These are phyloP conservation scores for Pagetopsis macropterus DNA, from an alignment of 2,797 vertebrate species.

Conservation along the genomic window DNA sequence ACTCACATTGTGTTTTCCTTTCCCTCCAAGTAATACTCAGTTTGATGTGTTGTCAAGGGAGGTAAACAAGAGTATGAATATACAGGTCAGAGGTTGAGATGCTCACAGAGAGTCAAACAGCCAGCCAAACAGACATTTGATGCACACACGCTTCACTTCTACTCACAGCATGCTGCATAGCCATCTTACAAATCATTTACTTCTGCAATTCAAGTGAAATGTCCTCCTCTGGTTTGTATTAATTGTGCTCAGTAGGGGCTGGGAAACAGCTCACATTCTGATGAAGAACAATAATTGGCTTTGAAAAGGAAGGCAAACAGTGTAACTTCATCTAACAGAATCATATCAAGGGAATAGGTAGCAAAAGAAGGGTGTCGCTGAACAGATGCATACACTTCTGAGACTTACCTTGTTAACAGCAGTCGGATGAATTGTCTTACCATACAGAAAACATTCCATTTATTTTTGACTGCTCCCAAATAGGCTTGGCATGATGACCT, in stretches of 20 bases:
- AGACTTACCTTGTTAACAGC: constrained; percentile 71
- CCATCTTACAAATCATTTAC: constrained; percentile 56
- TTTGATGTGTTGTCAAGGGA: constrained; percentile 59
- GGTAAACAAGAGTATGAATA: constrained; percentile 64
- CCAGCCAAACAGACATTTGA: neutral
- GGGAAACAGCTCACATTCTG: constrained; percentile 60
- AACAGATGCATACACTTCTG: constrained; percentile 29
- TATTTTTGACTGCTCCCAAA: constrained; percentile 35
- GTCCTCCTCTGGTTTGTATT: constrained; percentile 58
- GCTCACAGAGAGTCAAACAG: constrained; percentile 38
- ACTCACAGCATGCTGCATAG: constrained; percentile 30
- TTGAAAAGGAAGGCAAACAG: constrained; percentile 64
- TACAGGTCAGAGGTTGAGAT: constrained; percentile 51
- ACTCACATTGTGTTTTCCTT: constrained; percentile 43
- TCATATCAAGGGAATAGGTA: neutral
- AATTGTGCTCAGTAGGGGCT: constrained; percentile 63
- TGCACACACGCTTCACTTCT: constrained; percentile 8
- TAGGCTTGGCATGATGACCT: constrained; percentile 60
- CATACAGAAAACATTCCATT: constrained; percentile 64
- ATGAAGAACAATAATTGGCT: constrained; percentile 79
- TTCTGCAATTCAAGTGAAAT: constrained; percentile 58
- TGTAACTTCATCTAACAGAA: constrained; percentile 47
- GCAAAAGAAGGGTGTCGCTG: constrained; percentile 5
- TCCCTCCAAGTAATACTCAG: constrained; percentile 27
- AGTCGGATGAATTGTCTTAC: constrained; percentile 74